Base-by-base conservation (phyloP, 2,113 vertebrate species). In the Kryptolebias marmoratus region DNA sequence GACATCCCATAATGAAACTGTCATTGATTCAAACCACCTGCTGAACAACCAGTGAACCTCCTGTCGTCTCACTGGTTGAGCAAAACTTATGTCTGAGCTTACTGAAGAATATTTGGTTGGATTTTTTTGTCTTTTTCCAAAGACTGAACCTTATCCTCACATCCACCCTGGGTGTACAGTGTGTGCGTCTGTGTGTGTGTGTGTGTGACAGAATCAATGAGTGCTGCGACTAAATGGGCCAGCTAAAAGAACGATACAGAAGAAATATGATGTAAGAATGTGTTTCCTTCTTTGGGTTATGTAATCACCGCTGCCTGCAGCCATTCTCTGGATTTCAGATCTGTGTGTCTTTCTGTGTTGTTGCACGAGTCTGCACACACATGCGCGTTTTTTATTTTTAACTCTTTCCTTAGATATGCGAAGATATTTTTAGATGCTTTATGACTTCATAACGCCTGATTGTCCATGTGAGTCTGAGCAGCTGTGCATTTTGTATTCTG, bases 191-290 rank as follows among this genome's bases (percentile, higher is more conserved):
- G 6, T 64, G 48, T 42, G 39, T 36, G 66, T 64, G 64, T 77
- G 64, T 58, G 18, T 58, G 15, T 45, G 60, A 36, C 36, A 39
- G 58, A 78, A 71, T 84, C 71, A 85, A 81, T 74, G 77, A 83
- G 59, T 11, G 11, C 47, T 81, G 68, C 47, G 55, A 74, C 62
- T 85, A 59, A 78, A 77, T 75, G 71, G 71, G 48, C 18, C 74
- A 50, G 68, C 57, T 75, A 59, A 86, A 22, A 71, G 75, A 87
- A 66, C 72, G 75, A 79, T 81, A 84, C 81, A 82, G 50, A 84
- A 74, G 60, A 73, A 80, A 81, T 64, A 76, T 90, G 88, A 89
- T 88, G 82, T 86, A 89, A 89, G 75, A 80, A 81, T 73, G 79
- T 74, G 80, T 87, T 52, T 71, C 56, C 77, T 61, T 74, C 32